Evolutionary conservation across 1,140 invertebrate species (phyloP), one percentile per base, ranked within the genome.

Genomic region (Acromyrmex charruanus): DNA sequence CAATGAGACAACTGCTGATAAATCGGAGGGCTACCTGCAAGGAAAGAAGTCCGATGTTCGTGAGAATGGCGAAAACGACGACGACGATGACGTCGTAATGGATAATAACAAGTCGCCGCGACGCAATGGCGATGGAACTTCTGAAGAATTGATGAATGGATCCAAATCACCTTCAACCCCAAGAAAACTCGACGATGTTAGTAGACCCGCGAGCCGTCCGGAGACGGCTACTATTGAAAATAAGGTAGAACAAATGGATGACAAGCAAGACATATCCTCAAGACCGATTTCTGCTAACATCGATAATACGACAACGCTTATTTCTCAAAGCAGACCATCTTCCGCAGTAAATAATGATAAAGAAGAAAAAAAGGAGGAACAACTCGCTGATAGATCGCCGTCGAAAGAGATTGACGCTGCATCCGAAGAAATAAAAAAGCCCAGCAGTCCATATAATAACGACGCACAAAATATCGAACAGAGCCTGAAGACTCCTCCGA

Each of bases 31-130:
- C 25, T 35, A 85, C n/a, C 68, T 86, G 31, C 82, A 89, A 9
- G 63, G 85, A 35, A 86, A 87, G 63, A 86, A 85, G 7, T 14
- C 68, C 21, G 87, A 74, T 10, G 63, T 65, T 14, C 82, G 87
- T 16, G 74, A 90, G 1, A 88, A 85, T 0, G 66, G 74, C 6
- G 88, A 92, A 1, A 90, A 92, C 21, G 89, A 92, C 72, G 91
- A 93, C 61, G 93, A 93, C 74, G 91, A 93, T 10, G 93, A 93
- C 25, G 93, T 94, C 1, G 91, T 93, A 21, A 90, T 92, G 81
- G 93, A 94, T 61, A 58, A 28, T 0, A 89, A 90, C 16, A 90
- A 92, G 7, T 90, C 82, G 7, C 63, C 85, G 3, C 75, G 58
- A 0, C 44, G 53, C 7, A 66, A 77, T 14, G 66, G 35, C 7